Base-by-base conservation (phyloP, 2,888 invertebrate species). In the Hartigia nigra region DNA sequence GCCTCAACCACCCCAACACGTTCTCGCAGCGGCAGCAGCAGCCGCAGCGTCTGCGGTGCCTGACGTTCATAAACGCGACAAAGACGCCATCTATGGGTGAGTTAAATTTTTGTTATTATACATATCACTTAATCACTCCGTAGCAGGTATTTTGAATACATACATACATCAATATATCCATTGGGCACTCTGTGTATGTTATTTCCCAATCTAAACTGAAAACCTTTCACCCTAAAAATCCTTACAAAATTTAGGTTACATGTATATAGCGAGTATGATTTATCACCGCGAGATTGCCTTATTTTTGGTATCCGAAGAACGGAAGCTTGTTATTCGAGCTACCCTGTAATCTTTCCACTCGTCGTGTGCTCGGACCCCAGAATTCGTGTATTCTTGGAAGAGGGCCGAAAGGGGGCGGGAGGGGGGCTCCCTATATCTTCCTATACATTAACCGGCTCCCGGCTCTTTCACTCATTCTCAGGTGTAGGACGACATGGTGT, bases 1-100 rank as follows among this genome's bases (percentile, higher is more conserved):
- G 86, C 92, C 87, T 92, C 94, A 91, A 96, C 89, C 88, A 69
- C 88, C 88, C 76, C 90, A 97, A 94, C 97, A 97, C 93, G 97
- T 97, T 92, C 95, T 97, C 94, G 96, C 96, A 89, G 95, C 95
- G 90, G 95, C 93, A 89, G 92, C 93, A 93, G 93, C 91, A 89
- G 92, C 91, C 77, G 90, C 91, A 76, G 92, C 92, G 81, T 93
- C 92, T 80, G 93, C 94, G 85, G 94, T 95, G 82, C 97, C 97
- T 89, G 97, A 98, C 93, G 97, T 97, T 89, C 97, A 97, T 93
- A 98, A 98, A 94, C 94, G 98, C 92, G 98, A 98, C 94, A 98
- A 98, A 94, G 98, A 98, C 94, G 98, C 98, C 92, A 98, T 98
- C 92, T 98, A 98, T 94, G 98, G 98, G 98, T 98, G 95, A 97